Percentiles rank a stretch among this genome's conserved stretches.
phyloP scores from a whole-genome alignment of 2,888 invertebrate genomes.

The Nephrotoma guestfalica region DNA sequence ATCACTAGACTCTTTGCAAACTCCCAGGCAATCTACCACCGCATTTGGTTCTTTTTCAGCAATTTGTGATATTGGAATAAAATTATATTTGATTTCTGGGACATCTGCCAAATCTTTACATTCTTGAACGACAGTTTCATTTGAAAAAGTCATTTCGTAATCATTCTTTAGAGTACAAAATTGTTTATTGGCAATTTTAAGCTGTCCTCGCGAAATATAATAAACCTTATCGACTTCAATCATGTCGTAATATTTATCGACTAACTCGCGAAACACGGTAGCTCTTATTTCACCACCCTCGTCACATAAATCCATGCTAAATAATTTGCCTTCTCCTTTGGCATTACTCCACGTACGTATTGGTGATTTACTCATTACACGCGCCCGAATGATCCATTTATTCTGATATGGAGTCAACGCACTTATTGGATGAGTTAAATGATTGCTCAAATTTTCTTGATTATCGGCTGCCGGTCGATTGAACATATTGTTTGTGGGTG shows the following conservation, averaged over 20 bases:
- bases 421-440: slow-evolving; percentile 47
- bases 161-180: slow-evolving; percentile 75
- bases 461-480: not conserved
- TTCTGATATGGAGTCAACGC: slow-evolving; percentile 89
- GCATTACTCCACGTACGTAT: slow-evolving; percentile 86
- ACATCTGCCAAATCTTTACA: slow-evolving; percentile 44
- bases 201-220: slow-evolving; percentile 63
- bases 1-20: slow-evolving; percentile 62
- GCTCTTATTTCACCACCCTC: slow-evolving; percentile 87
- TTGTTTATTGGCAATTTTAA: slow-evolving; percentile 92
- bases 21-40: slow-evolving; percentile 78
- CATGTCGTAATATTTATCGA: slow-evolving; percentile 78
- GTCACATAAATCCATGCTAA: slow-evolving; percentile 84
- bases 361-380: slow-evolving; percentile 67
- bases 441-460: not conserved
- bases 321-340: slow-evolving; percentile 83
- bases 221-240: slow-evolving; percentile 83
- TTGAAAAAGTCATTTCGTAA: slow-evolving; percentile 84
- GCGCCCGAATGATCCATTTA: slow-evolving; percentile 84
- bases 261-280: slow-evolving; percentile 76
- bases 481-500: not conserved
- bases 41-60: slow-evolving; percentile 49
- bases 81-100: slow-evolving; percentile 64
- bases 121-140: slow-evolving; percentile 50
- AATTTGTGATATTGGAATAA: slow-evolving; percentile 59